Percentiles rank a stretch among this genome's conserved stretches.
Conservation (phyloP, 2,113 vertebrate genomes). For the Dasyurus viverrinus region DNA sequence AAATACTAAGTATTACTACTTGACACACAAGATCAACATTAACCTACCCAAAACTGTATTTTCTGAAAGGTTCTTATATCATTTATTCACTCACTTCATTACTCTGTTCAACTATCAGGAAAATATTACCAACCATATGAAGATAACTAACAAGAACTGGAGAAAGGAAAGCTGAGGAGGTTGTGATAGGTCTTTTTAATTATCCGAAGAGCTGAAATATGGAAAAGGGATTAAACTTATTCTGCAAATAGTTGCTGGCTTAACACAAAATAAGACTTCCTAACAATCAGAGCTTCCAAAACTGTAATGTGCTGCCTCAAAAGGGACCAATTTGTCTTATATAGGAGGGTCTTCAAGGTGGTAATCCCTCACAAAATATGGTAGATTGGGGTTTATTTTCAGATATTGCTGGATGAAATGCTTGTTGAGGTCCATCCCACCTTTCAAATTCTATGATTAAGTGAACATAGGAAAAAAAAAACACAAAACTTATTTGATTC, state of each 20-base stretch:
- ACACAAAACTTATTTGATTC: conserved; percentile 23
- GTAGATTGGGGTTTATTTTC: neutral
- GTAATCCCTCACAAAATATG: neutral
- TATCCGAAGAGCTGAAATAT: neutral
- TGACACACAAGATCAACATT: neutral
- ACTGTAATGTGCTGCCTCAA: neutral
- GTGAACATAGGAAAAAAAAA: neutral
- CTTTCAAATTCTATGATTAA: neutral
- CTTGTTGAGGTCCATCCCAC: neutral
- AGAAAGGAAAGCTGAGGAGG: neutral
- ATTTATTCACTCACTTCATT: neutral
- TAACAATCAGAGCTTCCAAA: neutral
- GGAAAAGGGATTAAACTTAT: neutral
- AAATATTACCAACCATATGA: neutral
- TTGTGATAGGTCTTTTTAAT: neutral
- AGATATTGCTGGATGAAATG: too few relatives aligned
- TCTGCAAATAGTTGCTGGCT: neutral
- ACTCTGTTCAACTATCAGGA: neutral
- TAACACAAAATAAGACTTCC: neutral
- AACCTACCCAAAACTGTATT: too few relatives aligned
- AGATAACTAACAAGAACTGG: neutral
- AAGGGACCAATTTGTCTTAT: too few relatives aligned
- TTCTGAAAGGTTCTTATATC: neutral
- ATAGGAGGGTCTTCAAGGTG: neutral
- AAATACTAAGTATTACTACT: neutral